These are phyloP conservation scores for Pachypeltis micranthus DNA, from an alignment of 1,140 invertebrate species.

Conservation along the genomic window DNA sequence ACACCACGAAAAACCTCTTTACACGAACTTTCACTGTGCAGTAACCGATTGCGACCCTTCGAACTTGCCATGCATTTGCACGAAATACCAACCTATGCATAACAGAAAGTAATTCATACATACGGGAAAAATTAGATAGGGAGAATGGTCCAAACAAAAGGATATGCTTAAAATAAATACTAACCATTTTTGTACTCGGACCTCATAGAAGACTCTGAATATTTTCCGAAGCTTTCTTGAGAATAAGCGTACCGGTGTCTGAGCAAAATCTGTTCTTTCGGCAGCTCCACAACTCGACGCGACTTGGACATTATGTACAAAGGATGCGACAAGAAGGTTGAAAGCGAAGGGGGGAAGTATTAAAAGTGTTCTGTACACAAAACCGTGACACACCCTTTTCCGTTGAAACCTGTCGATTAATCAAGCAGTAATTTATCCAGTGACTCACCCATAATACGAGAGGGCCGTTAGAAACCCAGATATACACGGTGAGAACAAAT, in stretches of 20 bases:
- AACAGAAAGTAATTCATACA: background rate
- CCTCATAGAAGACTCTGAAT: constrained; percentile 12
- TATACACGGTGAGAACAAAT: no score
- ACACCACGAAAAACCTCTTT: background rate
- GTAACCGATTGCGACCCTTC: background rate
- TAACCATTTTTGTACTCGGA: constrained; percentile 15
- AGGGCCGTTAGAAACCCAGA: background rate
- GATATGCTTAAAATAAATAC: background rate
- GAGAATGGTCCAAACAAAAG: background rate
- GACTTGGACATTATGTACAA: constrained; percentile 2
- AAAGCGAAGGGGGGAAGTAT: background rate
- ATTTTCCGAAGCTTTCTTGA: constrained; percentile 12
- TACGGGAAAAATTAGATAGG: background rate
- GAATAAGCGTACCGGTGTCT: constrained; percentile 10
- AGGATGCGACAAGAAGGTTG: background rate
- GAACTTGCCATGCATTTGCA: background rate
- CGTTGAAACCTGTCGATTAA: background rate
- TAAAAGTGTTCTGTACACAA: constrained; percentile 1
- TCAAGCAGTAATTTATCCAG: constrained; percentile 5
- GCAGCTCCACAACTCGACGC: background rate
- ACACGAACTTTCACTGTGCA: background rate
- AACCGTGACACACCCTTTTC: constrained; percentile 1
- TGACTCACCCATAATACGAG: constrained; percentile 8
- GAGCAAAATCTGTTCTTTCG: constrained; percentile 13
- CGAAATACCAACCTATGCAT: background rate